Evolutionary conservation across 2,888 invertebrate species (phyloP), one percentile per base, ranked within the genome.

Genomic region (Petrolisthes cinctipes): DNA sequence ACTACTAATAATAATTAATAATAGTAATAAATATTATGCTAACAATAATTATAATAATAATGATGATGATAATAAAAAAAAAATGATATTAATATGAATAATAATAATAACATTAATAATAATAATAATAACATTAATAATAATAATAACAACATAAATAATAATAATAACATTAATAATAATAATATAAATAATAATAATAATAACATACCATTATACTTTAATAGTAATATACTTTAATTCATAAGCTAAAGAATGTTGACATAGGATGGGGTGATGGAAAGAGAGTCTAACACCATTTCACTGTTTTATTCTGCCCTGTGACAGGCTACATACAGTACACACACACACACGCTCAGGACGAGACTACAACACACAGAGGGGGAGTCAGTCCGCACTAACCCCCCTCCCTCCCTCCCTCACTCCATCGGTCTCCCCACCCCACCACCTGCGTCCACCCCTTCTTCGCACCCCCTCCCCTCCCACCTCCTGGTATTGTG

Each of bases 281-380:
- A 80, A 9, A 61, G 20, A 82, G 37, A 73, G 5, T 78, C 51
- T 84, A 79, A 80, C 81, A 87, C 87, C 83, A 75, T 84, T 87
- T 81, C 83, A 75, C 75, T 87, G 57, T 81, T 87, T 87, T 87
- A 84, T 87, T 83, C 84, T 81, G 83, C 87, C 84, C 84, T 81
- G 79, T 87, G 81, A 84, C 61, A 73, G 83, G 83, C 87, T 87
- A 87, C 87, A 87, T 80, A 87, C 87, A 87, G 71, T 83, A 87
- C 87, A 87, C 71, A 71, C n/a, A n/a, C n/a, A n/a, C 84, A 87
- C 87, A 87, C 87, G 83, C 87, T 87, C 87, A 82, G 87, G 87
- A 87, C 87, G 71, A 87, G 53, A 84, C 87, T 87, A 87, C 87
- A 79, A 87, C 83, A 87, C 71, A 87, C 80, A 87, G 80, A 84